Evolutionary conservation across 2,113 vertebrate genomes (phyloP), one percentile per base, ranked within the genome.

Genomic region (Actinemys pallida): DNA sequence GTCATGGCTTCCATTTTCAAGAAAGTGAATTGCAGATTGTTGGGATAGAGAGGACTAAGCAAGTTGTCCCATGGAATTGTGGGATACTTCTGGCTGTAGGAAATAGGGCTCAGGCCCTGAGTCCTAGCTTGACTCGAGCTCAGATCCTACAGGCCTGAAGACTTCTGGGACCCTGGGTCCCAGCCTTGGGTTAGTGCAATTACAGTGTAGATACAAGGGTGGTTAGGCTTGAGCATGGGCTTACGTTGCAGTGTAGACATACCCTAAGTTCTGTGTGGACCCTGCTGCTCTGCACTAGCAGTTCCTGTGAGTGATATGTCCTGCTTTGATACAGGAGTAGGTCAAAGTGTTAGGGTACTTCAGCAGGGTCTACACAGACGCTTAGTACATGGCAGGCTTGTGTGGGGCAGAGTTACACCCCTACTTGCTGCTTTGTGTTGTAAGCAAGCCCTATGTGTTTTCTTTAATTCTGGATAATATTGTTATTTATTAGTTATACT

Each of bases 401-500:
- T 10, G 31, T 65, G 29, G 14, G 4, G 62, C 31, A 65, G 31
- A 17, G 16, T n/a, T 35, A 65, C 62, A 65, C 31, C 31, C 16
- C 16, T 14, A 8, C 65, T 69, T 16, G 14, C 17, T 69, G 35
- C 35, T 69, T 69, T 13, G 29, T 54, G 53, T 29, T 69, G 65
- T 39, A 69, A n/a, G 19, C 35, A 69, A 69, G 65, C 9, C 6
- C 2, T 47, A 0, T 2, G 6, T 27, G 13, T 56, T 27, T 39
- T 11, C 19, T 93, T 78, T 65, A 75, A 7, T 50, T 83, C 39
- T 91, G n/a, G 2, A n/a, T 80, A 79, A 27, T 54, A 47, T 47
- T 76, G 5, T 25, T 76, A 76, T 76, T 45, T 47, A 76, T 45
- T 76, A 25, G 20, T 45, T 24, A 24, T 24, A 45, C n/a, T 25